Evolutionary conservation across 2,888 invertebrate species (phyloP).

Genomic region (Tineola bisselliella): DNA sequence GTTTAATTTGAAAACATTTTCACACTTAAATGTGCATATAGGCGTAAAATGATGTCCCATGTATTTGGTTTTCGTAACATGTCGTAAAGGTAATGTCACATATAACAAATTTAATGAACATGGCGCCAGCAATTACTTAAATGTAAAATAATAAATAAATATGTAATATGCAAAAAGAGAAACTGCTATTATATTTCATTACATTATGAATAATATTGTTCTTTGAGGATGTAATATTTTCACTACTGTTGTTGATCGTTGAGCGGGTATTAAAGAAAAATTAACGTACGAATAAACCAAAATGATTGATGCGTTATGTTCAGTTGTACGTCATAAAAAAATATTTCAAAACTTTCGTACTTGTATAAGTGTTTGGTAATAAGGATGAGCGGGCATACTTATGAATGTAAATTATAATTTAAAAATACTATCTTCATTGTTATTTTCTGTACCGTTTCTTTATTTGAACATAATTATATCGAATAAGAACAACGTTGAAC

Average conservation of each 20-base stretch:
- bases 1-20: background rate
- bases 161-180: background rate
- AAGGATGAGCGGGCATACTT: background rate
- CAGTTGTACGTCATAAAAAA: background rate
- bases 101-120: no score
- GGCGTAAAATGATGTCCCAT: no score
- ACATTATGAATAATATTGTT: background rate
- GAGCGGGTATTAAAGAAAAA: constrained; percentile 3
- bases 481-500: no score
- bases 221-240: background rate
- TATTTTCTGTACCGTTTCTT: no score
- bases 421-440: no score
- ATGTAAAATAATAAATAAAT: background rate
- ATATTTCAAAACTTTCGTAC: background rate
- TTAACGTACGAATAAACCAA: constrained; percentile 1
- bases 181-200: background rate
- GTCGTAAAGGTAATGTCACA: no score
- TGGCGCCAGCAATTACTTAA: background rate
- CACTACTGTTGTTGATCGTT: constrained; percentile 3
- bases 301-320: constrained; percentile 4
- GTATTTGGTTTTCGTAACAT: no score
- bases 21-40: background rate
- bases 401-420: no score
- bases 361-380: background rate
- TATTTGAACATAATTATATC: no score